Evolutionary conservation across 1,140 invertebrate species (phyloP).

Genomic region (Capitella teleta): DNA sequence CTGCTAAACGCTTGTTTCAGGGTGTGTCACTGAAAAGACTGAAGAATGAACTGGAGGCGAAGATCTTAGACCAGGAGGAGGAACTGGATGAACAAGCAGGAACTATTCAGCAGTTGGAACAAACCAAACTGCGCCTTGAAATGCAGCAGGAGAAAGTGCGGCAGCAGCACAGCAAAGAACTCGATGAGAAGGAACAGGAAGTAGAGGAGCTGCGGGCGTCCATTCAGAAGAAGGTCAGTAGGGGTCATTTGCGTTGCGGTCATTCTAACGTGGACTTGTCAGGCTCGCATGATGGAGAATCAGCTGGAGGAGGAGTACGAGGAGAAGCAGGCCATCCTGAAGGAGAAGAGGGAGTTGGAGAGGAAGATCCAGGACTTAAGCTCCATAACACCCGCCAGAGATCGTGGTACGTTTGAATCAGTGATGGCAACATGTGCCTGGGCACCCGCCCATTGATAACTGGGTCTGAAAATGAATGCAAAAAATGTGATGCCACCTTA

Average conservation of each 20-base stretch:
- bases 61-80: constrained; percentile 82
- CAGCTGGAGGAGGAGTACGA: constrained; percentile 87
- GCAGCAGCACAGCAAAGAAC: constrained; percentile 68
- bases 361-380: constrained; percentile 64
- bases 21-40: constrained; percentile 54
- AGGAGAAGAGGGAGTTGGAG: constrained; percentile 84
- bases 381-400: constrained; percentile 40
- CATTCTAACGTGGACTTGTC: background rate
- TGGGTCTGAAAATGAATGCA: no score
- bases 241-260: background rate
- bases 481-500: no score
- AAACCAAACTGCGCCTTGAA: constrained; percentile 74
- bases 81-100: constrained; percentile 87
- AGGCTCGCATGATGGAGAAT: constrained; percentile 54
- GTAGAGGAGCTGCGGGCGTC: constrained; percentile 77
- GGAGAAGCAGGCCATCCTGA: constrained; percentile 69
- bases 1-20: background rate
- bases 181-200: constrained; percentile 81
- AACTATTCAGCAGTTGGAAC: constrained; percentile 48
- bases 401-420: constrained; percentile 33
- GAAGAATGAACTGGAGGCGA: constrained; percentile 76
- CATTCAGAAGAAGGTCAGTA: constrained; percentile 71
- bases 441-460: no score
- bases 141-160: constrained; percentile 84
- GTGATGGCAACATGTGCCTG: no score